A percentile compares a stretch with the other conserved stretches of the same genome.
phyloP scores from a whole-genome alignment of 2,888 invertebrate genomes.

The Acronicta alni region DNA sequence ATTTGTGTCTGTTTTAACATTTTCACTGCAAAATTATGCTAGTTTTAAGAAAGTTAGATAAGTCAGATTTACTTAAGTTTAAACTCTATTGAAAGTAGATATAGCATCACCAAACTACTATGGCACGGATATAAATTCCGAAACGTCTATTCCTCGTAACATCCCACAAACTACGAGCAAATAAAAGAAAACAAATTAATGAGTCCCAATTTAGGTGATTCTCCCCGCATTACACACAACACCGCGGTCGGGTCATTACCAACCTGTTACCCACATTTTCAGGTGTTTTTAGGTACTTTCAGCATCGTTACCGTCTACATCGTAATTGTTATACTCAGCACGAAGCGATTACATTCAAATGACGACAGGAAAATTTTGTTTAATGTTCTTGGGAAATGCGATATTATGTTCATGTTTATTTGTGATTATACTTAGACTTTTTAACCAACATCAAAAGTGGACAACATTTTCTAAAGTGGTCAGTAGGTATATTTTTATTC shows the following conservation, averaged over 20 bases:
- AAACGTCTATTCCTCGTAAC: not conserved
- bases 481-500: too few species aligned
- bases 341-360: slow-evolving; percentile 34
- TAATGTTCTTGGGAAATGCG: slow-evolving; percentile 8
- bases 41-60: too few species aligned
- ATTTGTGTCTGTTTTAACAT: too few species aligned
- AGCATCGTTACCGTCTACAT: slow-evolving; percentile 37
- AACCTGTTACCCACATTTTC: slow-evolving; percentile 45
- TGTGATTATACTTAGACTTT: too few species aligned
- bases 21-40: too few species aligned
- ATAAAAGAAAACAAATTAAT: slow-evolving; percentile 41
- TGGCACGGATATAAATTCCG: too few species aligned
- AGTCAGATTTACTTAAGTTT: too few species aligned
- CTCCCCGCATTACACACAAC: slow-evolving; percentile 38
- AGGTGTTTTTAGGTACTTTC: slow-evolving; percentile 33
- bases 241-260: slow-evolving; percentile 36
- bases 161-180: slow-evolving; percentile 13
- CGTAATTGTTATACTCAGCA: slow-evolving; percentile 40
- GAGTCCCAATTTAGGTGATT: slow-evolving; percentile 38
- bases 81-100: too few species aligned
- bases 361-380: slow-evolving; percentile 37
- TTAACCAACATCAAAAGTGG: too few species aligned
- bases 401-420: not conserved
- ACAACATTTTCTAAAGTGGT: too few species aligned
- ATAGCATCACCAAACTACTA: too few species aligned